Evolutionary conservation across 2,797 vertebrate species (phyloP).

Genomic region (Kryptopterus vitreolus): DNA sequence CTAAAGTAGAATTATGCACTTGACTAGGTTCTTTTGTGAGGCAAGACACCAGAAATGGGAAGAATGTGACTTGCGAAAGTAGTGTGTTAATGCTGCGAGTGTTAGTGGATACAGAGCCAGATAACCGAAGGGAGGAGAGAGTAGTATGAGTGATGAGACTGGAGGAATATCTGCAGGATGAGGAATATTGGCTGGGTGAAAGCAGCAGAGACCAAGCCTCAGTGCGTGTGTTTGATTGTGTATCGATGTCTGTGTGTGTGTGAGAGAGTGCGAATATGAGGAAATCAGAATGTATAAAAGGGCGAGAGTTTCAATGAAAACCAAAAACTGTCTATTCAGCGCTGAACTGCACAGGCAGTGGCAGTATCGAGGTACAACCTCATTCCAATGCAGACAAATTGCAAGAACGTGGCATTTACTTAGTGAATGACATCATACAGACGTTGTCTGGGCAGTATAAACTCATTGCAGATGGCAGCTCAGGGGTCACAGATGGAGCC

Average conservation of each 20-base stretch:
- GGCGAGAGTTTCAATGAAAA: not conserved
- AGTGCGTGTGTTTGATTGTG: not conserved
- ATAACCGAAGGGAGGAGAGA: conserved; percentile 20
- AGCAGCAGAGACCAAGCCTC: not conserved
- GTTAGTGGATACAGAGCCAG: not conserved
- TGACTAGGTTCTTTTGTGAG: not conserved
- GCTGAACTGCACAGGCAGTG: not conserved
- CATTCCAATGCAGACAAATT: not conserved
- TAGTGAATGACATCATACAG: conserved; percentile 34
- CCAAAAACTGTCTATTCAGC: not conserved
- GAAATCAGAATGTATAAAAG: not conserved
- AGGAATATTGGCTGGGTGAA: not conserved
- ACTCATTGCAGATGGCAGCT: conserved; percentile 47
- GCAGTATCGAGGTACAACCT: not conserved
- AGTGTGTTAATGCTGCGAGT: conserved; percentile 3
- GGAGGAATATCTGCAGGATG: conserved; percentile 1
- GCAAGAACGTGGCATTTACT: not conserved
- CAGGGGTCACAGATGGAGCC: conserved; percentile 21
- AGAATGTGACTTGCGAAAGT: conserved; percentile 4
- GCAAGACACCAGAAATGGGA: not conserved
- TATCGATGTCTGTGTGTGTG: not conserved
- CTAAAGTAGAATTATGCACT: not conserved
- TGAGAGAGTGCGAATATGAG: not conserved
- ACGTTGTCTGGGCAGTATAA: conserved; percentile 30
- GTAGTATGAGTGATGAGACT: not conserved